Evolutionary conservation across 2,888 invertebrate species (phyloP).

Genomic region (Nomada lathburiana): DNA sequence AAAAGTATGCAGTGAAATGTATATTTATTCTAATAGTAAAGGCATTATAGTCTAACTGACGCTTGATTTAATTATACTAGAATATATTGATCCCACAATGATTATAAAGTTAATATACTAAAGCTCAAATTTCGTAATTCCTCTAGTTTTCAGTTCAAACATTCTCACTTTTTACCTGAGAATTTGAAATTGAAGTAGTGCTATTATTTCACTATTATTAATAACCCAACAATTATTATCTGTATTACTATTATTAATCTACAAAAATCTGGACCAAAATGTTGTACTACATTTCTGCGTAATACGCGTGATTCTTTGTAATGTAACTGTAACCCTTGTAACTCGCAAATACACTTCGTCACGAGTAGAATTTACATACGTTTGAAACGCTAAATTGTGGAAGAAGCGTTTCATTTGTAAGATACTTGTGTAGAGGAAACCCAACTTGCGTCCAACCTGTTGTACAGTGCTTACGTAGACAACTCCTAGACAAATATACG

Average conservation of each 20-base stretch:
- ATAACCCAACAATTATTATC: no score
- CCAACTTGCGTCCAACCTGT: slow-evolving; percentile 28
- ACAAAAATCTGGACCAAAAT: background rate
- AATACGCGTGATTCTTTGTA: background rate
- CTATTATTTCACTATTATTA: no score
- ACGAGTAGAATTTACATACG: background rate
- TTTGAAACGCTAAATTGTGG: background rate
- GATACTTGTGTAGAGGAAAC: slow-evolving; percentile 7
- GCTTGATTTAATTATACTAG: no score
- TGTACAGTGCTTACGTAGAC: slow-evolving; percentile 38
- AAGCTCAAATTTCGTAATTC: no score
- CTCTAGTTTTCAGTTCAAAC: no score
- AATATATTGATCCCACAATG: no score
- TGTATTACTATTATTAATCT: background rate
- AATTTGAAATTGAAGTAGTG: no score
- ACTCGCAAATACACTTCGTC: background rate
- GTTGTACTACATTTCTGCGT: background rate
- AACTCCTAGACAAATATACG: slow-evolving; percentile 38
- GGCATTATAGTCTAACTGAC: no score
- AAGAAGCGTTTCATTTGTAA: slow-evolving; percentile 2
- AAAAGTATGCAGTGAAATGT: no score
- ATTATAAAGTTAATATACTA: no score
- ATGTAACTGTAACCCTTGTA: background rate
- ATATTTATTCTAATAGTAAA: no score
- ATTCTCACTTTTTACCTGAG: no score